Conservation (phyloP, 2,888 invertebrate species). For the Norana najaformis region DNA sequence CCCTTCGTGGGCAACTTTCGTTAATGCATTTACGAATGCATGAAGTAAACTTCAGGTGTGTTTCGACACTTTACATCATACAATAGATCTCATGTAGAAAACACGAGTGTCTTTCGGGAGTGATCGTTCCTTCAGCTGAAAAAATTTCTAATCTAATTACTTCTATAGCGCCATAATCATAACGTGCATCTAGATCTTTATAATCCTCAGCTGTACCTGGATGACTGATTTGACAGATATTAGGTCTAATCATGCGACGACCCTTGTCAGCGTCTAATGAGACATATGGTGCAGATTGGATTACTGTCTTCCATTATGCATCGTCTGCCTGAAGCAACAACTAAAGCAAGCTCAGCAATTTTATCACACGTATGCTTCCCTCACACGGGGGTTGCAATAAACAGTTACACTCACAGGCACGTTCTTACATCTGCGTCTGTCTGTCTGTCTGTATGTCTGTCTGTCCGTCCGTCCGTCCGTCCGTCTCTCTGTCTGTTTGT, state of each 20-base stretch:
- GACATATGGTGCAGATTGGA: neutral
- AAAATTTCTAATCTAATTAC: neutral
- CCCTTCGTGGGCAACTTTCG: neutral
- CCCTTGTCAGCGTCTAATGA: neutral
- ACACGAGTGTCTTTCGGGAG: neutral
- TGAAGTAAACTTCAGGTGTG: neutral
- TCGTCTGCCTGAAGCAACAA: no score
- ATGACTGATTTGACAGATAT: neutral
- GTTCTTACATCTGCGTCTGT: neutral
- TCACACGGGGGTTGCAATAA: no score
- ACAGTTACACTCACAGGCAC: no score
- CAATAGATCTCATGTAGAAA: neutral
- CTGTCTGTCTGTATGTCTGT: neutral
- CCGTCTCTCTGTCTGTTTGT: no score
- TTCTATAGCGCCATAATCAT: neutral
- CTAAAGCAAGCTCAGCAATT: no score
- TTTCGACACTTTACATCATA: neutral
- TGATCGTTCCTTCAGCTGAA: neutral
- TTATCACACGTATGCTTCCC: no score
- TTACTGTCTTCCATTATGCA: neutral
- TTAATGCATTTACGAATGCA: neutral
- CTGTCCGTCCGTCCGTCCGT: neutral
- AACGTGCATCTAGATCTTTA: neutral
- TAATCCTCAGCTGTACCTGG: neutral
- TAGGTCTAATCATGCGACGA: neutral